These are phyloP conservation scores for Danio jaintianensis DNA, from an alignment of 2,797 vertebrate genomes.

Conservation along the genomic window DNA sequence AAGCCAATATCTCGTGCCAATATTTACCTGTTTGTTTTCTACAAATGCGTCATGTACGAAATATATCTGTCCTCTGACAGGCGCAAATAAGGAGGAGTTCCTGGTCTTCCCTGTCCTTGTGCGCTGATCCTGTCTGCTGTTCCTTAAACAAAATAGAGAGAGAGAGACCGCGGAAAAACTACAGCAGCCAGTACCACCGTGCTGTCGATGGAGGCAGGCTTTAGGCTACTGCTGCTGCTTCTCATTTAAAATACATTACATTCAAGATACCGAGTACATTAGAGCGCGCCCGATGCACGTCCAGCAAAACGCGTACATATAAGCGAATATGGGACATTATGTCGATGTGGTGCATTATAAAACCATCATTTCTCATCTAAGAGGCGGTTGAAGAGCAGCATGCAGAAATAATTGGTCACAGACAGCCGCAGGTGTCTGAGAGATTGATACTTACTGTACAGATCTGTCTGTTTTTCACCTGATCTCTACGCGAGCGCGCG, in stretches of 20 bases:
- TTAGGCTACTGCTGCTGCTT: constrained; percentile 77
- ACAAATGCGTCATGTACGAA: constrained; percentile 60
- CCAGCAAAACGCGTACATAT: constrained; percentile 5
- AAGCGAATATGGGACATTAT: neutral
- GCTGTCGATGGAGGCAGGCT: constrained; percentile 74
- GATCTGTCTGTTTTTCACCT: neutral
- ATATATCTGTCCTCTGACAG: constrained; percentile 60
- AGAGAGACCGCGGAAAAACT: constrained; percentile 36
- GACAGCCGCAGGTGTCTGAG: constrained; percentile 15
- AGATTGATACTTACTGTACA: constrained; percentile 22
- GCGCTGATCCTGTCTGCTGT: constrained; percentile 63
- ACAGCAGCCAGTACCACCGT: constrained; percentile 68
- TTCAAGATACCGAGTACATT: constrained; percentile 55
- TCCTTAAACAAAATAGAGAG: constrained; percentile 54
- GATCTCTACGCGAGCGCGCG: neutral
- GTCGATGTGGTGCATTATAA: neutral
- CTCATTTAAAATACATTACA: constrained; percentile 70
- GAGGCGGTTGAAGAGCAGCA: neutral
- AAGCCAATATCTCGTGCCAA: neutral
- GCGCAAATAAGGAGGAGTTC: constrained; percentile 58
- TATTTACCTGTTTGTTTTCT: constrained; percentile 66
- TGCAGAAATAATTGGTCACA: neutral
- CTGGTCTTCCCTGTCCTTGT: constrained; percentile 69
- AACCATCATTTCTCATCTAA: neutral
- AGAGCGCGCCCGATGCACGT: constrained; percentile 65